phyloP scores from a whole-genome alignment of 2,113 vertebrate genomes.

The Gymnorhina tibicen region DNA sequence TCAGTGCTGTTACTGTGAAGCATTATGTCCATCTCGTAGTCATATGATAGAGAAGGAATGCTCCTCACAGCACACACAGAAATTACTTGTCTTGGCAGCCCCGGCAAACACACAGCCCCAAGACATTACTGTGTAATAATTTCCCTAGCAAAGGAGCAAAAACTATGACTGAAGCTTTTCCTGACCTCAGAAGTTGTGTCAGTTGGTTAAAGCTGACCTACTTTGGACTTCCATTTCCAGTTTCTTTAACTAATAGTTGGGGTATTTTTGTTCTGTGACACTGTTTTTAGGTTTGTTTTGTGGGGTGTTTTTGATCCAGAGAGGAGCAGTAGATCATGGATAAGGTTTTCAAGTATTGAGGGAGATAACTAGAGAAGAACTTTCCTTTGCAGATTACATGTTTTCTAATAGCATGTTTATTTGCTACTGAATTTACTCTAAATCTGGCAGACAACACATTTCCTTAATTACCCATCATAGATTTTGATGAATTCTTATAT shows the following conservation, averaged over 20 bases:
- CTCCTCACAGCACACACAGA: conserved; percentile 25
- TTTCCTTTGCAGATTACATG: neutral
- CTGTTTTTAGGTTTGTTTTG: neutral
- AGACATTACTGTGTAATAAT: conserved; percentile 53
- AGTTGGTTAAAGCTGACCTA: conserved; percentile 40
- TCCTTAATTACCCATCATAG: neutral
- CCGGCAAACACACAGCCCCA: neutral
- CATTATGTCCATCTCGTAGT: conserved; percentile 22
- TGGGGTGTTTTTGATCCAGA: neutral
- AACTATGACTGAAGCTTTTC: conserved; percentile 52
- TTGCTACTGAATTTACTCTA: neutral
- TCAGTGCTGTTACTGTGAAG: conserved; percentile 21
- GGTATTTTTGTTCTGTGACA: neutral
- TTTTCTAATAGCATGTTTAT: neutral
- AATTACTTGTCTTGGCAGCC: conserved; percentile 53
- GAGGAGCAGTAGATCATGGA: neutral
- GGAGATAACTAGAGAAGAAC: neutral
- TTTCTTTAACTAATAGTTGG: neutral
- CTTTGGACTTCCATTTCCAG: conserved; percentile 17
- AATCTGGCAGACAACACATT: neutral
- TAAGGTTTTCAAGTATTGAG: neutral
- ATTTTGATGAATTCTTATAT: neutral
- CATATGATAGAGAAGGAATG: conserved; percentile 48
- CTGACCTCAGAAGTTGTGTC: conserved; percentile 34
- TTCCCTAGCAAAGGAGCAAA: conserved; percentile 47